These are phyloP conservation scores for Armadillidium nasatum DNA, from an alignment of 1,140 invertebrate genomes.

Conservation along the genomic window DNA sequence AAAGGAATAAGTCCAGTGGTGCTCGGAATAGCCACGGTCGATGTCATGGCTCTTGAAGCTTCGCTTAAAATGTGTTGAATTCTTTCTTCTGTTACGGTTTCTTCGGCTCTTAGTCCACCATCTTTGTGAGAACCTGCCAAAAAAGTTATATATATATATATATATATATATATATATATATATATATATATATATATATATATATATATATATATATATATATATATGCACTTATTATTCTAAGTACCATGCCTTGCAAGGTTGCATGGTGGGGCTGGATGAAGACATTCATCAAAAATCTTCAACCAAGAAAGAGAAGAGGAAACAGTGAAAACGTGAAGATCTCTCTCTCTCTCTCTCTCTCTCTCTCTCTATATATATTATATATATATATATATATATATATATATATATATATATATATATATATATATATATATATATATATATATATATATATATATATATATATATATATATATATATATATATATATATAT, in stretches of 20 bases:
- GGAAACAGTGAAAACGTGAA: too few relatives aligned
- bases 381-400: constrained; percentile 13
- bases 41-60: constrained; percentile 60
- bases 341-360: too few relatives aligned
- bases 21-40: constrained; percentile 47
- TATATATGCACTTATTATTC: too few relatives aligned
- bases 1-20: constrained; percentile 43
- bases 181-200: constrained; percentile 21
- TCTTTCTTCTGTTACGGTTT: constrained; percentile 80
- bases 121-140: constrained; percentile 40
- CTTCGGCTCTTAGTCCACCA: constrained; percentile 53
- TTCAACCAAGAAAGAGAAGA: too few relatives aligned
- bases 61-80: constrained; percentile 90
- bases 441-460: constrained; percentile 16
- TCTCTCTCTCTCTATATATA: too few relatives aligned
- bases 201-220: constrained; percentile 24
- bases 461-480: constrained; percentile 4
- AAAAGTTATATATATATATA: not conserved
- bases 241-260: too few relatives aligned
- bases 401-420: constrained; percentile 16
- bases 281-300: too few relatives aligned
- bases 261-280: too few relatives aligned
- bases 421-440: constrained; percentile 8
- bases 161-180: constrained; percentile 12
- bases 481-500: constrained; percentile 13